These are phyloP conservation scores for Caenorhabditis japonica DNA, from an alignment of 2,888 invertebrate genomes.

Conservation along the genomic window DNA sequence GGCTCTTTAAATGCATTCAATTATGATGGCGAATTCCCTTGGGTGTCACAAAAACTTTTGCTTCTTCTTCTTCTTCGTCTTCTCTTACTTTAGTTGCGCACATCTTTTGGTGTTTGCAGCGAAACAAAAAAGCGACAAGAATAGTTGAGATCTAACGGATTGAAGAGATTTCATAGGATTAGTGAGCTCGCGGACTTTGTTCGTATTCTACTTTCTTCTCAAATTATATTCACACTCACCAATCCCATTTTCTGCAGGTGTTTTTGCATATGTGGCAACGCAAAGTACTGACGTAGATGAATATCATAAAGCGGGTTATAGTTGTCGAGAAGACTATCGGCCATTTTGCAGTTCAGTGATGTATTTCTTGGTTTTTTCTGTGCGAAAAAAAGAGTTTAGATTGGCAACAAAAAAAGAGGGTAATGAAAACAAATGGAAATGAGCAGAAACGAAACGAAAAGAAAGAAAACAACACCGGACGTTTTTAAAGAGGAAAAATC, in stretches of 20 bases:
- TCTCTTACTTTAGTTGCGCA: background rate
- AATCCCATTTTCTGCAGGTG: slow-evolving; percentile 74
- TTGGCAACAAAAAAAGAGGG: background rate
- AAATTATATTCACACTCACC: slow-evolving; percentile 62
- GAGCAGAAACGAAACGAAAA: slow-evolving; percentile 5
- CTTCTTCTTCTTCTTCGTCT: background rate
- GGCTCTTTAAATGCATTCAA: slow-evolving; percentile 30
- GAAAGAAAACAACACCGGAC: background rate
- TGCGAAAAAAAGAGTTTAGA: slow-evolving; percentile 2
- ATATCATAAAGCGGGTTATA: slow-evolving; percentile 77
- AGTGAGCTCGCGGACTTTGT: too few relatives aligned
- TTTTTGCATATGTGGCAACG: slow-evolving; percentile 76
- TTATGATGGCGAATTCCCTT: slow-evolving; percentile 52
- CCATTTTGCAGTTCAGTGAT: slow-evolving; percentile 51
- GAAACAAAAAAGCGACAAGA: background rate
- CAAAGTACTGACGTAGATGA: slow-evolving; percentile 75
- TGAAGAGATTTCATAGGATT: slow-evolving; percentile 4
- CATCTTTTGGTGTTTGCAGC: background rate
- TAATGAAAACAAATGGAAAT: background rate
- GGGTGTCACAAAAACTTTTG: slow-evolving; percentile 48
- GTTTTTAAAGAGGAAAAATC: too few relatives aligned
- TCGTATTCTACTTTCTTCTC: too few relatives aligned
- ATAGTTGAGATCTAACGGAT: too few relatives aligned
- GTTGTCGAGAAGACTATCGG: slow-evolving; percentile 72
- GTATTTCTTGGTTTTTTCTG: slow-evolving; percentile 1